Evolutionary conservation across 2,888 invertebrate species (phyloP).

Genomic region (Xestoiulus laeticollis): DNA sequence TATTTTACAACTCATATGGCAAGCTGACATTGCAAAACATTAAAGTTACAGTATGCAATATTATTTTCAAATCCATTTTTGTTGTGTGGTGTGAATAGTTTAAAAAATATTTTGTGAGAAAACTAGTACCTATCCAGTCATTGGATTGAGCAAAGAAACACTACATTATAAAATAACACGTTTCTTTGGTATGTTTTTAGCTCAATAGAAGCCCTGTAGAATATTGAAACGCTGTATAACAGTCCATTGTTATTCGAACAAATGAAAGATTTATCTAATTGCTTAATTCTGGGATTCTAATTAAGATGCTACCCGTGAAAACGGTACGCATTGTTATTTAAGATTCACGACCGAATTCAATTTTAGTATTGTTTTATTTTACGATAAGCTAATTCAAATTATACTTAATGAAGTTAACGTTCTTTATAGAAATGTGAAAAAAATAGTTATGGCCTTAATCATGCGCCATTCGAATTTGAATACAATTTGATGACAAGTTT

Average conservation of each 20-base stretch:
- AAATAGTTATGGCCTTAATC: neutral
- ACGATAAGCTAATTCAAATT: constrained; percentile 16
- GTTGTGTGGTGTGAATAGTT: too few species aligned
- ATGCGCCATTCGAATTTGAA: neutral
- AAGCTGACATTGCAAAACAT: too few species aligned
- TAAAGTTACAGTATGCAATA: too few species aligned
- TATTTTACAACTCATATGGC: too few species aligned
- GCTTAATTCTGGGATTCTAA: neutral
- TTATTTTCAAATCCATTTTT: too few species aligned
- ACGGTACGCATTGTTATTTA: neutral
- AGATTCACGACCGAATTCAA: neutral
- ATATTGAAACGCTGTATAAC: neutral
- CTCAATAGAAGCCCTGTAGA: neutral
- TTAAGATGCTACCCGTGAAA: constrained; percentile 27
- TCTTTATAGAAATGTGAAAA: neutral
- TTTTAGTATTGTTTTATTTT: neutral
- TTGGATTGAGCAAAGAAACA: too few species aligned
- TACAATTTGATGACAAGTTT: constrained; percentile 11
- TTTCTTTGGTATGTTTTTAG: too few species aligned
- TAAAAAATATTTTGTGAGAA: too few species aligned
- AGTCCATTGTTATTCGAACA: neutral
- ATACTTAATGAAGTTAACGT: neutral
- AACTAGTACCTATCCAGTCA: too few species aligned
- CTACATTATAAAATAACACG: too few species aligned
- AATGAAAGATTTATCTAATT: neutral